A percentile compares a stretch with the other conserved stretches of the same genome.
These are phyloP conservation scores for Prosopocoilus inquinatus DNA, from an alignment of 2,888 invertebrate genomes.

Conservation along the genomic window DNA sequence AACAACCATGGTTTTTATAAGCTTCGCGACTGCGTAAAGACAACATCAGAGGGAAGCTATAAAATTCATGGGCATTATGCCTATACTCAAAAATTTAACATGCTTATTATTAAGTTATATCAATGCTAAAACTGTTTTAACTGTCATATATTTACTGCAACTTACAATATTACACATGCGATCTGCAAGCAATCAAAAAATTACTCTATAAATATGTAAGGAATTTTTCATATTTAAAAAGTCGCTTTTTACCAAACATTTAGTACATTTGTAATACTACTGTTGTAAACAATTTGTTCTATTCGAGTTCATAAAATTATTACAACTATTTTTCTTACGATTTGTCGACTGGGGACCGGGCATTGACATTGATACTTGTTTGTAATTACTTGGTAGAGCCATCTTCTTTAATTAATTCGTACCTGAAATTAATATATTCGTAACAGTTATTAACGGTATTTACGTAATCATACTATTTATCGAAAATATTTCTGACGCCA, in stretches of 20 bases:
- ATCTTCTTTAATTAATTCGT: constrained; percentile 50
- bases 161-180: constrained; percentile 31
- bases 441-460: too few relatives aligned
- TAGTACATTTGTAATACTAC: constrained; percentile 16
- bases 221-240: constrained; percentile 13
- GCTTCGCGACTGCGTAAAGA: background rate
- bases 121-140: constrained; percentile 15
- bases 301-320: constrained; percentile 8
- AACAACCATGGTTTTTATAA: constrained; percentile 37
- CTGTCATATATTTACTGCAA: constrained; percentile 22
- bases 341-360: constrained; percentile 68
- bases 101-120: constrained; percentile 21
- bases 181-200: constrained; percentile 26
- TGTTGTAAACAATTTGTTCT: constrained; percentile 10
- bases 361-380: constrained; percentile 77
- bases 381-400: constrained; percentile 82
- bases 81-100: constrained; percentile 17
- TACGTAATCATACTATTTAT: too few relatives aligned
- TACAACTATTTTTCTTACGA: constrained; percentile 58
- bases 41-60: constrained; percentile 5
- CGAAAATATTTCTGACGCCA: too few relatives aligned
- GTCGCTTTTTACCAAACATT: constrained; percentile 17
- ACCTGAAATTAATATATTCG: too few relatives aligned
- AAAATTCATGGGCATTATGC: constrained; percentile 13
- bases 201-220: constrained; percentile 1